A percentile compares a stretch with the other conserved stretches of the same genome.
phyloP scores from a whole-genome alignment of 1,140 invertebrate species.

The Monomorium pharaonis region DNA sequence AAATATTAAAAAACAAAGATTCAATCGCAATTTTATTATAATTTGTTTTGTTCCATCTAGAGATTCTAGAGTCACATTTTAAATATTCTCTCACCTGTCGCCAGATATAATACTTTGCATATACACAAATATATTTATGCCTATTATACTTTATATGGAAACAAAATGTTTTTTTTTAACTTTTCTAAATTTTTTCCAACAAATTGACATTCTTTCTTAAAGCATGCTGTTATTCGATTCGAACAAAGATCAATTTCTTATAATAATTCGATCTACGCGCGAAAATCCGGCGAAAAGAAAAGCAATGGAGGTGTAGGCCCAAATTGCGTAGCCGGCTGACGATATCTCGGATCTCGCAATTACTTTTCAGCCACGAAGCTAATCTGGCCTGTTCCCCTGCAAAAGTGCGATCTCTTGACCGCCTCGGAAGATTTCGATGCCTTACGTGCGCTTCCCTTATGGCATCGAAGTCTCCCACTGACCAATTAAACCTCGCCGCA shows the following conservation, averaged over 20 bases:
- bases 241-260: neutral
- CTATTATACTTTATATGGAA: neutral
- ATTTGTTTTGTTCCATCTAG: no score
- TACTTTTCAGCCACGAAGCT: slow-evolving; percentile 37
- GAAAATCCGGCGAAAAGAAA: slow-evolving; percentile 5
- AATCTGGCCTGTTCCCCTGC: slow-evolving; percentile 16
- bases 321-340: slow-evolving; percentile 16
- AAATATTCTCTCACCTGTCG: no score
- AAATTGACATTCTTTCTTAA: neutral
- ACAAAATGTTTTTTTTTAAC: no score
- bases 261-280: neutral
- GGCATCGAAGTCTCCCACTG: neutral
- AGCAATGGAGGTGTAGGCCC: neutral
- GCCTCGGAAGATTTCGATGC: neutral
- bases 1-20: no score
- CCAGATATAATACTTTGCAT: no score
- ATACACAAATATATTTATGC: no score
- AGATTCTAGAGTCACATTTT: no score
- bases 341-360: slow-evolving; percentile 47
- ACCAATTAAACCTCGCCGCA: neutral
- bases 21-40: no score
- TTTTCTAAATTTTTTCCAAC: no score
- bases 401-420: slow-evolving; percentile 1
- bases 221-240: neutral
- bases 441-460: neutral